These are phyloP conservation scores for Pituophis catenifer DNA, from an alignment of 2,113 vertebrate species.

Conservation along the genomic window DNA sequence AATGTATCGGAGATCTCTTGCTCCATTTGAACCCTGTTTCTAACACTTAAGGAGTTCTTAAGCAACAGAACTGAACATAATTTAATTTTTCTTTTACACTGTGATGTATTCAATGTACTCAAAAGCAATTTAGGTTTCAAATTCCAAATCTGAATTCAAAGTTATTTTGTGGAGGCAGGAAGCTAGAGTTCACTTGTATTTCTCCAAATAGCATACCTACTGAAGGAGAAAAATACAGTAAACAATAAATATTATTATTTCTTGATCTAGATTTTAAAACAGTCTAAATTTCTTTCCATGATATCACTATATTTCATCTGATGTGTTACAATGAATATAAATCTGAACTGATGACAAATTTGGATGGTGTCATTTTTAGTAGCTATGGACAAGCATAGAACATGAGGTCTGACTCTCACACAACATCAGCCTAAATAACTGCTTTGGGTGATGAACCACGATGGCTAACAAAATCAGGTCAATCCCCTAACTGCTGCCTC, in stretches of 20 bases:
- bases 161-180: not conserved
- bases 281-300: not conserved
- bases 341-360: not conserved
- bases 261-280: not conserved
- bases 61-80: not conserved
- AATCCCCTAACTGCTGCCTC: not conserved
- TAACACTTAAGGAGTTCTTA: conserved; percentile 10
- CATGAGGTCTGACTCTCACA: not conserved
- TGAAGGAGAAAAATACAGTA: not conserved
- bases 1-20: conserved; percentile 8
- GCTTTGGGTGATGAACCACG: not conserved
- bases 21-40: conserved; percentile 30
- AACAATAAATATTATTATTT: not conserved
- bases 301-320: not conserved
- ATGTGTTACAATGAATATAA: not conserved
- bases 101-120: not conserved
- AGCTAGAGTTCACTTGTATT: not conserved
- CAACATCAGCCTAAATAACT: not conserved
- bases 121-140: conserved; percentile 9
- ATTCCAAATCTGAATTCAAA: not conserved
- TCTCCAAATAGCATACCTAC: not conserved
- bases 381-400: not conserved
- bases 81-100: conserved; percentile 29
- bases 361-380: not conserved
- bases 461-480: not conserved